Conservation (phyloP, 2,113 vertebrate genomes). For the Sphyrna mokarran region DNA sequence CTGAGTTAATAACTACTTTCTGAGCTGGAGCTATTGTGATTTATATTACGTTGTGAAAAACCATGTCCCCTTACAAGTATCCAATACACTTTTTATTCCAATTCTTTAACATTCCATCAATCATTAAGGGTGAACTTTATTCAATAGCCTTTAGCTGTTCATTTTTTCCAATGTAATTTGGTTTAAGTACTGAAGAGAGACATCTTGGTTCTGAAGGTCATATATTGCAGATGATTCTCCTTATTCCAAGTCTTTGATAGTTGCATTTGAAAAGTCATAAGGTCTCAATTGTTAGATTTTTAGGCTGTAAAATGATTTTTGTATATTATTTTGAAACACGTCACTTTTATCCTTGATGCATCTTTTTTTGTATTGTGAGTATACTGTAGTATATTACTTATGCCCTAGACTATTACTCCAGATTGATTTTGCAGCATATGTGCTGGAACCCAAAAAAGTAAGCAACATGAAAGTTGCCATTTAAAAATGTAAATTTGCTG, state of each 20-base stretch:
- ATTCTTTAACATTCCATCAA: neutral
- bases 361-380: neutral
- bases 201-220: neutral
- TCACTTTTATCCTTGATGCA: neutral
- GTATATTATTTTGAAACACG: neutral
- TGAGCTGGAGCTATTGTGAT: neutral
- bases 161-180: neutral
- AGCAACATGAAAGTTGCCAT: neutral
- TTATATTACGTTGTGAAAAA: conserved; percentile 16
- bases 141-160: neutral
- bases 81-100: neutral
- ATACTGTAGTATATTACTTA: neutral
- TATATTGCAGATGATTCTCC: neutral
- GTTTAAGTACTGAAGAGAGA: neutral
- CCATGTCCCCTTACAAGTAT: neutral
- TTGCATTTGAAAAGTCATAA: neutral
- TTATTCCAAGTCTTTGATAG: neutral
- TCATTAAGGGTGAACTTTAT: neutral
- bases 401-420: neutral
- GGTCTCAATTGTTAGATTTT: neutral
- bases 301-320: neutral
- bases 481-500: neutral
- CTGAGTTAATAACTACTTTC: neutral
- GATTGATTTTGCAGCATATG: neutral
- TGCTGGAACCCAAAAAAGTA: neutral